phyloP scores from a whole-genome alignment of 2,797 vertebrate genomes.

The Trachurus trachurus region DNA sequence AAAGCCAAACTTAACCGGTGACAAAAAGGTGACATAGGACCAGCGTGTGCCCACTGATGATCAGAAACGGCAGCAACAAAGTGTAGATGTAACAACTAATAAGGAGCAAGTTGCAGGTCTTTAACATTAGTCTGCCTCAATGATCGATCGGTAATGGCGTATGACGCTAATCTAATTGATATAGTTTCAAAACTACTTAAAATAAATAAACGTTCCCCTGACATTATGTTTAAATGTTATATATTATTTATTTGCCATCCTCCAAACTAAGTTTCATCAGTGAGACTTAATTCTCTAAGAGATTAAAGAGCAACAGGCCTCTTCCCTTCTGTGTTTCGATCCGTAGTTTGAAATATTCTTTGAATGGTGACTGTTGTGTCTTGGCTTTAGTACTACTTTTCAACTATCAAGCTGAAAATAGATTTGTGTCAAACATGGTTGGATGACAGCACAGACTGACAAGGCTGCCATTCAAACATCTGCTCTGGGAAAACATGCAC shows the following conservation, averaged over 20 bases:
- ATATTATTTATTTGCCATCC: not conserved
- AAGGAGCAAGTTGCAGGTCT: not conserved
- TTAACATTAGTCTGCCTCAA: not conserved
- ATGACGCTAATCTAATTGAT: not conserved
- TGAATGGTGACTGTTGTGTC: conserved; percentile 3
- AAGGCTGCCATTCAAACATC: conserved; percentile 68
- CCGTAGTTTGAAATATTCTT: conserved; percentile 14
- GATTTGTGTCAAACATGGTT: conserved; percentile 66
- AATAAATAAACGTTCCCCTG: not conserved
- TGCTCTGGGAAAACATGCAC: conserved; percentile 58
- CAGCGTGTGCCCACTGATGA: conserved; percentile 5
- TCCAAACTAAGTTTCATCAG: not conserved
- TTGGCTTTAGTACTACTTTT: conserved; percentile 49
- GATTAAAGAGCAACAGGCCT: not conserved
- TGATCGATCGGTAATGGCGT: not conserved
- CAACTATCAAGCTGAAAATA: conserved; percentile 65
- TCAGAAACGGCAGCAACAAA: conserved; percentile 19
- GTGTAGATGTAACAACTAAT: not conserved
- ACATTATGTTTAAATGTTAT: not conserved
- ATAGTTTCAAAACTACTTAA: not conserved
- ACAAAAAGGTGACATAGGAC: conserved; percentile 27
- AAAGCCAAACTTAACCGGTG: conserved; percentile 21
- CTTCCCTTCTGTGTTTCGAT: not conserved
- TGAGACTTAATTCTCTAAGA: not conserved
- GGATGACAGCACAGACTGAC: conserved; percentile 60